These are phyloP conservation scores for Diplazon laetatorius DNA, from an alignment of 2,888 invertebrate species.

Conservation along the genomic window DNA sequence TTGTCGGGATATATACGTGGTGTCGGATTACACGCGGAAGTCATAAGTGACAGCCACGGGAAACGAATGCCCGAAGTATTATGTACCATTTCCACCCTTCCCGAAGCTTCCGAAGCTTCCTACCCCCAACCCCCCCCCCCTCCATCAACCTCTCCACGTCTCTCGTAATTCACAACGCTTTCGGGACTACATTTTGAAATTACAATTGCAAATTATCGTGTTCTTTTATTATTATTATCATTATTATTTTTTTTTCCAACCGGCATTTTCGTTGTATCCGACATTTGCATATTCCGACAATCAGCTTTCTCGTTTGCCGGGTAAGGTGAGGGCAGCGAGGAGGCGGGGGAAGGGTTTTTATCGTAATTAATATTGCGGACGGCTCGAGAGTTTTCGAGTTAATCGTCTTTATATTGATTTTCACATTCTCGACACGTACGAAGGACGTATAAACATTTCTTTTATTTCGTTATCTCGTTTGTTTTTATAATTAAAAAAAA, in stretches of 20 bases:
- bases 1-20: too few species aligned
- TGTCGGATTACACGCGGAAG: neutral
- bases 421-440: too few species aligned
- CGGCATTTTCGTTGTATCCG: neutral
- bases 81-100: too few species aligned
- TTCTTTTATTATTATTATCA: too few species aligned
- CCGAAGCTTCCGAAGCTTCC: too few species aligned
- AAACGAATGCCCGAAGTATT: neutral
- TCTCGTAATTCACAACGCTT: neutral
- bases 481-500: neutral
- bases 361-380: neutral
- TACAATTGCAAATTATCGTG: slow-evolving; percentile 11
- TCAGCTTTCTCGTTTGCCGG: neutral
- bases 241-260: neutral
- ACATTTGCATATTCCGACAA: slow-evolving; percentile 8
- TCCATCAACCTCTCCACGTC: too few species aligned
- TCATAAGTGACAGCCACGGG: neutral
- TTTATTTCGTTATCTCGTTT: too few species aligned
- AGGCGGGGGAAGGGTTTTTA: neutral
- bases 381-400: neutral
- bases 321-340: too few species aligned
- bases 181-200: slow-evolving; percentile 4
- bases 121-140: too few species aligned
- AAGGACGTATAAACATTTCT: too few species aligned
- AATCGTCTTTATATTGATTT: too few species aligned